Conservation (phyloP, 2,888 invertebrate genomes). For the Melolontha melolontha region DNA sequence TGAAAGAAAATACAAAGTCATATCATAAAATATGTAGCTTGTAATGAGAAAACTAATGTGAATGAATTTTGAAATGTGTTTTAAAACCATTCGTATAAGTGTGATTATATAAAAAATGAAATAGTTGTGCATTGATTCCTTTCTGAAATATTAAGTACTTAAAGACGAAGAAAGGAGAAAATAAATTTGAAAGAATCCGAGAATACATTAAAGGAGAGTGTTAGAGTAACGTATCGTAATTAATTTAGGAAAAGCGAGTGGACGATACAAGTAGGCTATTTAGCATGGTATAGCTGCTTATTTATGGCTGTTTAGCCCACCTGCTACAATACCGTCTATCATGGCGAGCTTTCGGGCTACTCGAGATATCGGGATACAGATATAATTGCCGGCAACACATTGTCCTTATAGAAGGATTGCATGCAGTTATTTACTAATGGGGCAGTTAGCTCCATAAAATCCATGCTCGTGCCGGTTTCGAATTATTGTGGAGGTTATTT, state of each 20-base stretch:
- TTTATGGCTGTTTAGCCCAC: slow-evolving; percentile 61
- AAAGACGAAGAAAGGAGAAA: slow-evolving; percentile 9
- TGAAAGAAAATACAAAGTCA: no score
- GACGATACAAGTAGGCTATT: slow-evolving; percentile 51
- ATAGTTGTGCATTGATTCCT: no score
- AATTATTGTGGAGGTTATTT: slow-evolving; percentile 56
- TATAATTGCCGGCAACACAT: slow-evolving; percentile 62
- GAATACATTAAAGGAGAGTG: slow-evolving; percentile 43
- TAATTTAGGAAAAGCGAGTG: slow-evolving; percentile 53
- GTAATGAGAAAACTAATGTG: no score
- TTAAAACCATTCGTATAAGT: no score
- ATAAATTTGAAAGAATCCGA: slow-evolving; percentile 26
- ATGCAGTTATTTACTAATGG: slow-evolving; percentile 58
- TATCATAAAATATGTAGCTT: no score
- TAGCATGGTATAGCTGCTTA: slow-evolving; percentile 51
- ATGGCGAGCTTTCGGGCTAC: slow-evolving; percentile 53
- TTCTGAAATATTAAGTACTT: not conserved
- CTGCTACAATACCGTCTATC: slow-evolving; percentile 61
- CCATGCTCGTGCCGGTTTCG: slow-evolving; percentile 50
- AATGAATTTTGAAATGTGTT: no score
- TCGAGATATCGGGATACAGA: slow-evolving; percentile 59
- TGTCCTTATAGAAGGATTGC: slow-evolving; percentile 59
- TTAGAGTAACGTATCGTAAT: slow-evolving; percentile 52
- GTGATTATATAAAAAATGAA: no score
- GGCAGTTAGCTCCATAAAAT: slow-evolving; percentile 60